Evolutionary conservation across 2,113 vertebrate genomes (phyloP), one percentile per base, ranked within the genome.

Genomic region (Mesocricetus auratus): DNA sequence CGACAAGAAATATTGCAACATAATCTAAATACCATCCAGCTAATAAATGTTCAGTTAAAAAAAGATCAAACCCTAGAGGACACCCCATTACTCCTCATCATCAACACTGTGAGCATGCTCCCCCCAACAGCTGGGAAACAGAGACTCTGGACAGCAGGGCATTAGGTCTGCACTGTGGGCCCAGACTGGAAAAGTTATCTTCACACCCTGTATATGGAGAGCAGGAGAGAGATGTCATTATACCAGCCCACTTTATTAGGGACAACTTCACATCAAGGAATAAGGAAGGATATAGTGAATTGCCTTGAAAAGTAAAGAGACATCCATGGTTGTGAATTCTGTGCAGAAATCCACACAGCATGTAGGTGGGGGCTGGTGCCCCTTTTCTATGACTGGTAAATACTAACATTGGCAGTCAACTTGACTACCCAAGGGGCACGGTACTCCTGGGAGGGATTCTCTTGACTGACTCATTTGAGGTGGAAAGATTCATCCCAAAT

Each of bases 1-100:
- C 36, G 92, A 95, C 45, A 98, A 97, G 94, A 98, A 98, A 96
- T 97, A 95, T 29, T 97, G 93, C 86, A 94, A 96, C 94, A 96
- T 62, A 86, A 50, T 87, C 96, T 94, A 98, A 98, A 97, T 97
- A 97, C 92, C 96, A 96, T 56, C 39, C 87, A 88, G 92, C 97
- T 95, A 98, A 97, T 94, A 90, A 79, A 98, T 90, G 89, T 90
- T 94, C 78, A 83, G 39, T 91, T 86, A 79, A 93, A 75, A 93
- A 93, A 88, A 73, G 53, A 69, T 39, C 69, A 74, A 81, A 29
- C 21, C 90, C 86, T 90, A 79, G 95, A 95, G 78, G 56, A 33
- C 24, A 94, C 13, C 24, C 21, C 45, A 83, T 74, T 12, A 10
- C 45, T 75, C 47, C 33, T 26, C 19, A 8, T 91, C 58, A 66